Percentiles rank a stretch among this genome's conserved stretches.
These are phyloP conservation scores for Diachasmimorpha longicaudata DNA, from an alignment of 1,140 invertebrate genomes.

Conservation along the genomic window DNA sequence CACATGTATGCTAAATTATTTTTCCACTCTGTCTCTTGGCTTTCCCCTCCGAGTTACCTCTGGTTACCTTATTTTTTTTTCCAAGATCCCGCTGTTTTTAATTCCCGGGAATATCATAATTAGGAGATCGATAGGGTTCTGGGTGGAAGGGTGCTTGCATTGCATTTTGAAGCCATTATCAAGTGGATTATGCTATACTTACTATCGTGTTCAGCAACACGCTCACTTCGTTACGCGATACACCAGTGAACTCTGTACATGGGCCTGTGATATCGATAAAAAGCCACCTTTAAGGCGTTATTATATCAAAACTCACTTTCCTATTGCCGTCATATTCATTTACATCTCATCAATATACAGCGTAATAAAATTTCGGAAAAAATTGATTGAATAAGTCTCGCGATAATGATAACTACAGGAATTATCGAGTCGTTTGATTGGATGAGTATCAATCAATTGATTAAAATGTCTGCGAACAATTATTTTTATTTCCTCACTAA, in stretches of 20 bases:
- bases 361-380: neutral
- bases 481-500: too few species aligned
- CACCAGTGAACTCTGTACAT: neutral
- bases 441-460: too few species aligned
- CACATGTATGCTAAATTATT: neutral
- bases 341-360: slow-evolving; percentile 49
- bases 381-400: neutral
- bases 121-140: neutral
- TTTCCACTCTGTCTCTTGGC: neutral
- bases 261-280: slow-evolving; percentile 20
- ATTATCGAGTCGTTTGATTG: neutral
- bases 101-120: neutral
- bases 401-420: neutral
- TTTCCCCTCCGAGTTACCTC: neutral
- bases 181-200: neutral
- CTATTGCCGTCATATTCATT: slow-evolving; percentile 47
- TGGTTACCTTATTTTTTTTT: neutral
- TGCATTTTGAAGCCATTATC: neutral
- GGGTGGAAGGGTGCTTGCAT: neutral
- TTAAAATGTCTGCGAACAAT: too few species aligned
- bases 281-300: slow-evolving; percentile 42
- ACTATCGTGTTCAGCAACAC: slow-evolving; percentile 2
- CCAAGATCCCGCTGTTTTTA: neutral
- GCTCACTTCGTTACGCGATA: slow-evolving; percentile 12
- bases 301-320: slow-evolving; percentile 41